Evolutionary conservation across 2,797 vertebrate species (phyloP), one percentile per base, ranked within the genome.

Genomic region (Pseudochromis fuscus): DNA sequence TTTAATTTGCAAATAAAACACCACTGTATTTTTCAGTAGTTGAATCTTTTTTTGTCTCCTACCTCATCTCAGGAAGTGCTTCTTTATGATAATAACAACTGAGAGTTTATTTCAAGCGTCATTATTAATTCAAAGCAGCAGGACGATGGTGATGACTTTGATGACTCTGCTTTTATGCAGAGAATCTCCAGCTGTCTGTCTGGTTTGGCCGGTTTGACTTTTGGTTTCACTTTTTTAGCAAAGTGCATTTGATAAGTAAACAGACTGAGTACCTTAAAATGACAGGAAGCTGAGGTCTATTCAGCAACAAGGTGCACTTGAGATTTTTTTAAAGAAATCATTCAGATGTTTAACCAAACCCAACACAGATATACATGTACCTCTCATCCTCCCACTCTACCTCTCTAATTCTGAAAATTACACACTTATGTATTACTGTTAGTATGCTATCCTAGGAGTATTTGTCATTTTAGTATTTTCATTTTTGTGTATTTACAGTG

Each of bases 1-100:
- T 94, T 95, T 95, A 94, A 95, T 95, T 95, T 95, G 93, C 94
- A 94, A 95, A 95, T 95, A 94, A 95, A 95, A 94, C 93, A 94
- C 94, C 94, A 95, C 94, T 95, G 94, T 95, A 94, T 95, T 95
- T 95, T 94, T 95, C 89, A 92, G 63, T 88, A 89, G 38, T 62
- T 63, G 42, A 56, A 25, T 70, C 33, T 23, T 38, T 73, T 46
- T 59, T 62, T 10, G 35, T 3, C 37, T 38, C 18, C n/a, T 55
- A 21, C 46, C n/a, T 68, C 42, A 2, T 23, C 12, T 13, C 15
- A 28, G 9, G 28, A 8, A 38, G 21, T 42, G 37, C 15, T 6
- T 28, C 23, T 18, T 10, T 18, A 2, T 8, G 11, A 7, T 23
- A 44, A 44, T 44, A 7, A n/a, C 10, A 44, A 44, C 19, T 9